Evolutionary conservation across 2,888 invertebrate species (phyloP).

Genomic region (Palloptera scutellata): DNA sequence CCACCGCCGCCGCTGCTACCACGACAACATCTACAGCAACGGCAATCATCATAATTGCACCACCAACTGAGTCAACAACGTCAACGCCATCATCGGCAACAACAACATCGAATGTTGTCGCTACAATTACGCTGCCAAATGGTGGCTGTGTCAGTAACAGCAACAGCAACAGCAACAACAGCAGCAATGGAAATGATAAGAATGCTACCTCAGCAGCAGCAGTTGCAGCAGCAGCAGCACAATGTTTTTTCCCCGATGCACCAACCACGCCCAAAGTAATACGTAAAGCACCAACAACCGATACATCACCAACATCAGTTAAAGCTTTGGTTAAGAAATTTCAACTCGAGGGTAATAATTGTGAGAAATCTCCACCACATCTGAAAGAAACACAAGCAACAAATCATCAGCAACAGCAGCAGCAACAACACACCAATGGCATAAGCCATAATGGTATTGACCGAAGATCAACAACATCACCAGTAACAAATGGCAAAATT

Average conservation of each 20-base stretch:
- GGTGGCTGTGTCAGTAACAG: conserved; percentile 2
- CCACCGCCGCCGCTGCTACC: conserved; percentile 33
- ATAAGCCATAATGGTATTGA: conserved; percentile 34
- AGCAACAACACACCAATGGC: conserved; percentile 39
- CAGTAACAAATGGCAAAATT: conserved; percentile 35
- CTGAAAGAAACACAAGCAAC: conserved; percentile 38
- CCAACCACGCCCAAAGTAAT: conserved; percentile 74
- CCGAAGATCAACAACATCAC: conserved; percentile 17
- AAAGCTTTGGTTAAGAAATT: conserved; percentile 64
- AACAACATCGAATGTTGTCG: conserved; percentile 8
- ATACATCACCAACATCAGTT: conserved; percentile 66
- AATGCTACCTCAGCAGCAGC: conserved; percentile 7
- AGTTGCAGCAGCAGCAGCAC: conserved; percentile 24
- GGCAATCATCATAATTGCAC: conserved; percentile 39
- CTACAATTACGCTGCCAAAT: conserved; percentile 42
- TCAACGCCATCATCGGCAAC: conserved; percentile 9
- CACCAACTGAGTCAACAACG: conserved; percentile 1
- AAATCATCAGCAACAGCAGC: conserved; percentile 30
- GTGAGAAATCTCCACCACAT: conserved; percentile 28
- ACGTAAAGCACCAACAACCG: conserved; percentile 69
- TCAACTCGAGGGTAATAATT: conserved; percentile 53
- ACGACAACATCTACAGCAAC: conserved; percentile 36
- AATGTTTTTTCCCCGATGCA: conserved; percentile 69
- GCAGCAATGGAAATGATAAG: conserved; percentile 38
- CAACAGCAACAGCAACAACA: conserved; percentile 42